phyloP scores from a whole-genome alignment of 2,797 vertebrate genomes.

The Enteromius afrohamiltoni region DNA sequence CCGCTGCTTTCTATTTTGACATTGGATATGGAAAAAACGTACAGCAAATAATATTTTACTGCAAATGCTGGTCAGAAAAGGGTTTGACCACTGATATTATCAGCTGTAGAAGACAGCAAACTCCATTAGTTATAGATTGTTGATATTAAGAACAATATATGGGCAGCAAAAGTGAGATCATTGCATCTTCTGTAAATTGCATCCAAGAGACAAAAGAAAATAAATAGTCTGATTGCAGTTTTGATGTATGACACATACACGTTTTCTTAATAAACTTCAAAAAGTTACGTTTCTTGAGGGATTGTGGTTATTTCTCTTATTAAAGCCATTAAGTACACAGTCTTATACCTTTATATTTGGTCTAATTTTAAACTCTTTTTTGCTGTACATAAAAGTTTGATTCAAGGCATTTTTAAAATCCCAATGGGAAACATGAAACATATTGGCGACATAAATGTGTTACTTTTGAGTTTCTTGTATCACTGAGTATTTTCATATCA shows the following conservation, averaged over 20 bases:
- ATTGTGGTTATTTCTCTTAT: too few species aligned
- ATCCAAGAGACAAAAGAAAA: constrained; percentile 20
- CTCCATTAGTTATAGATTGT: constrained; percentile 5
- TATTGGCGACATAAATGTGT: background rate
- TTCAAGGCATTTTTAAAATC: background rate
- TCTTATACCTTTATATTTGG: background rate
- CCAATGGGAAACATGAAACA: background rate
- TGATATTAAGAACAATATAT: background rate
- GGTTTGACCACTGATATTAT: background rate
- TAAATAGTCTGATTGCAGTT: background rate
- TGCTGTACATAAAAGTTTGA: background rate
- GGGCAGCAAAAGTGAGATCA: constrained; percentile 1
- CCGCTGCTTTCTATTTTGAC: background rate
- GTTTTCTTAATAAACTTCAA: background rate
- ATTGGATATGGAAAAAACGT: background rate
- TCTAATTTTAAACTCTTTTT: background rate
- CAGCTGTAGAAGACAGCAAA: background rate
- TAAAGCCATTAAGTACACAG: too few species aligned
- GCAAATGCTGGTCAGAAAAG: background rate
- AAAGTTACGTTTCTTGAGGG: too few species aligned
- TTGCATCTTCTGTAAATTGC: constrained; percentile 29
- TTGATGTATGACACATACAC: background rate
- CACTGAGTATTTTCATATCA: background rate
- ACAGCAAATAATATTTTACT: background rate
- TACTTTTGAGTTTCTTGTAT: background rate